A percentile compares a stretch with the other conserved stretches of the same genome.
These are phyloP conservation scores for Ornithorhynchus anatinus DNA, from an alignment of 2,113 vertebrate genomes.

Conservation along the genomic window DNA sequence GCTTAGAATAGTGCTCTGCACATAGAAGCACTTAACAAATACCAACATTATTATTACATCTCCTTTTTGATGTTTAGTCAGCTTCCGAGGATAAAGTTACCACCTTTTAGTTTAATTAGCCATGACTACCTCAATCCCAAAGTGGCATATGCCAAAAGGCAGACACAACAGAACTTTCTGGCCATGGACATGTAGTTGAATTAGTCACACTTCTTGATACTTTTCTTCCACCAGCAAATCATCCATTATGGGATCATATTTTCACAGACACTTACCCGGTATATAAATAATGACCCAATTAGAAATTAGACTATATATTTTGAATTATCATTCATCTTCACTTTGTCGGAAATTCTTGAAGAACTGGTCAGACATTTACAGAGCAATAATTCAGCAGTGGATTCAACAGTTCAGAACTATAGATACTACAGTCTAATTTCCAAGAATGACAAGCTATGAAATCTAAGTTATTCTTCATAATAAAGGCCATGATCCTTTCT, in stretches of 20 bases:
- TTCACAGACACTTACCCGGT: background rate
- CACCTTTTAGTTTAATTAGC: no score
- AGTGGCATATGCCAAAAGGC: no score
- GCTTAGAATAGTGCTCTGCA: no score
- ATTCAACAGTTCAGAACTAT: background rate
- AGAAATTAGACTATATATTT: background rate
- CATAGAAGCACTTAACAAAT: no score
- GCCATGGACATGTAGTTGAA: background rate
- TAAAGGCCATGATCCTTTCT: no score
- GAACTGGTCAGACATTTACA: constrained; percentile 38
- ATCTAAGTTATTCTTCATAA: no score
- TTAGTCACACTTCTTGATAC: background rate
- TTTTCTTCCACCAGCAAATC: background rate
- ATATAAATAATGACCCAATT: background rate
- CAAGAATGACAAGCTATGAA: no score
- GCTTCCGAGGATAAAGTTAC: background rate
- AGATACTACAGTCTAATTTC: constrained; percentile 1
- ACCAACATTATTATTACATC: no score
- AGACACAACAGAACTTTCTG: no score
- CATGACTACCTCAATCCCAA: no score
- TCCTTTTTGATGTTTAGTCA: constrained; percentile 2
- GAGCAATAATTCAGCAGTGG: constrained; percentile 11
- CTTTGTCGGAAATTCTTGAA: background rate
- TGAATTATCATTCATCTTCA: background rate
- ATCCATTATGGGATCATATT: background rate